Conservation (phyloP, 2,797 vertebrate genomes). For the Microctenopoma steveboyesi region DNA sequence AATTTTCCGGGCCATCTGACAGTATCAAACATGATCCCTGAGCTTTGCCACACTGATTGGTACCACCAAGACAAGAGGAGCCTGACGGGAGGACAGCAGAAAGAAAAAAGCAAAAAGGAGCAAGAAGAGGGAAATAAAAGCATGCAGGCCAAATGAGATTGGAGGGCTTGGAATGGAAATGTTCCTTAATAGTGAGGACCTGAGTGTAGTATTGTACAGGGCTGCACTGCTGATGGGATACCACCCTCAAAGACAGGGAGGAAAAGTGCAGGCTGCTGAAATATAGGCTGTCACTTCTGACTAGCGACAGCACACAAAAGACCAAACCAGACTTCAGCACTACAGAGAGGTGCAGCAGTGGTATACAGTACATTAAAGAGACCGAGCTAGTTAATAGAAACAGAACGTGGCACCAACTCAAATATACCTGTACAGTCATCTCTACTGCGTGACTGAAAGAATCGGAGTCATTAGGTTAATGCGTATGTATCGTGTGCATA, state of each 20-base stretch:
- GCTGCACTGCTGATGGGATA: conserved; percentile 74
- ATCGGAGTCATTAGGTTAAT: conserved; percentile 19
- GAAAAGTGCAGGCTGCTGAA: conserved; percentile 75
- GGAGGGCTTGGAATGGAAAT: conserved; percentile 77
- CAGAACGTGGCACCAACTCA: conserved; percentile 15
- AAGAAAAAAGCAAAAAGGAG: conserved; percentile 59
- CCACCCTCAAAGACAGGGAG: conserved; percentile 77
- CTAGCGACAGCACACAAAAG: conserved; percentile 70
- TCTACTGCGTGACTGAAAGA: conserved; percentile 9
- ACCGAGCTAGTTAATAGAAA: conserved; percentile 28
- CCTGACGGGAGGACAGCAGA: conserved; percentile 68
- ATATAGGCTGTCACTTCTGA: conserved; percentile 78
- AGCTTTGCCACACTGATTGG: conserved; percentile 94
- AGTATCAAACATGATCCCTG: conserved; percentile 99
- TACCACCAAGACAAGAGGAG: conserved; percentile 89
- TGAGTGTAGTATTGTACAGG: conserved; percentile 70
- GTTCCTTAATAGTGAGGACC: conserved; percentile 74
- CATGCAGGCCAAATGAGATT: conserved; percentile 63
- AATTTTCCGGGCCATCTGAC: conserved; percentile 99
- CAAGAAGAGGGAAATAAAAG: conserved; percentile 68
- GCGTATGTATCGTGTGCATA: conserved; percentile 18
- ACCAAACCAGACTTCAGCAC: conserved; percentile 54
- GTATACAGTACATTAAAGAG: conserved; percentile 39
- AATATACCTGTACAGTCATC: conserved; percentile 11
- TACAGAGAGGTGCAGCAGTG: conserved; percentile 46